Conservation (phyloP, 2,797 vertebrate species). For the Lepidocolaptes lacrymiger region DNA sequence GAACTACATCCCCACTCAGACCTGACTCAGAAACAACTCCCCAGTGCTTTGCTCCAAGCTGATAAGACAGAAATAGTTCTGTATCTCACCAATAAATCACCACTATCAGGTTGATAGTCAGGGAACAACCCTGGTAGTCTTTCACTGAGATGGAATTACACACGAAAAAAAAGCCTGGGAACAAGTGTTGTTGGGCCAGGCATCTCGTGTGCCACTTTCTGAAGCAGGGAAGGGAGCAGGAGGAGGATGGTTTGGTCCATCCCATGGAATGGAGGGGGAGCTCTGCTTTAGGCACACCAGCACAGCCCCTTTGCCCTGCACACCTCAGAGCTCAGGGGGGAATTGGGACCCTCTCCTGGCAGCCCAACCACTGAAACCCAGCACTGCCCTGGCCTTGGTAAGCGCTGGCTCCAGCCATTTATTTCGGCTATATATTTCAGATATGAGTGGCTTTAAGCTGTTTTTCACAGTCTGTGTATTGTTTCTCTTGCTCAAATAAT, state of each 20-base stretch:
- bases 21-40: not conserved
- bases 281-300: not conserved
- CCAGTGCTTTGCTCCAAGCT: not conserved
- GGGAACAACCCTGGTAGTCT: not conserved
- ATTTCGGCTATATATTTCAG: not conserved
- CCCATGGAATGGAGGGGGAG: not conserved
- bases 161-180: not conserved
- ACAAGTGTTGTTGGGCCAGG: fast-evolving
- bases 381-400: not conserved
- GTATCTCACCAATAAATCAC: not conserved
- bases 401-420: not conserved
- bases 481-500: conserved; percentile 65
- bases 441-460: conserved; percentile 15
- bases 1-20: fast-evolving
- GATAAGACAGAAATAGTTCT: not conserved
- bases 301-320: not conserved
- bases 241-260: not conserved
- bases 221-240: not conserved
- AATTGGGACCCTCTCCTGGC: not conserved
- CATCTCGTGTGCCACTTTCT: fast-evolving
- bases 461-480: conserved; percentile 12
- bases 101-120: not conserved
- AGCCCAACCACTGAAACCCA: not conserved
- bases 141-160: not conserved
- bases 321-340: not conserved